A percentile compares a stretch with the other conserved stretches of the same genome.
phyloP scores from a whole-genome alignment of 2,888 invertebrate species.

The Dynastes tityus region DNA sequence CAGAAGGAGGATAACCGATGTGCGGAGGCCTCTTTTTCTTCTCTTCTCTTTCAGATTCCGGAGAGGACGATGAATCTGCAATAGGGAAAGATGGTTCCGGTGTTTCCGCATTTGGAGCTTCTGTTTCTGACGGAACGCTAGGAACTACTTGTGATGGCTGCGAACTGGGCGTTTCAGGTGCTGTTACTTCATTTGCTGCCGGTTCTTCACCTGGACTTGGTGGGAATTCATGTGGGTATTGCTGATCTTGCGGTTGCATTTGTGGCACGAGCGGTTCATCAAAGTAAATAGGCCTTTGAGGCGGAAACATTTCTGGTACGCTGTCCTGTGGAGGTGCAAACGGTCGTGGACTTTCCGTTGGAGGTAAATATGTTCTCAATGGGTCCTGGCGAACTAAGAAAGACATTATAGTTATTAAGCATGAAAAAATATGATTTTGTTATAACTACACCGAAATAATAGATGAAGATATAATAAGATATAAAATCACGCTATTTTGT shows the following conservation, averaged over 20 bases:
- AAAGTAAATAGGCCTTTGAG: constrained; percentile 25
- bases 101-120: constrained; percentile 38
- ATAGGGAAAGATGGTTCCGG: constrained; percentile 56
- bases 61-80: constrained; percentile 48
- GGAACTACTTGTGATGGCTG: neutral
- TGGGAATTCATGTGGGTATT: constrained; percentile 1
- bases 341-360: constrained; percentile 81
- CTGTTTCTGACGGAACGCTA: neutral
- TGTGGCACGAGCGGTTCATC: neutral
- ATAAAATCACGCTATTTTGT: neutral
- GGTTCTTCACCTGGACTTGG: neutral
- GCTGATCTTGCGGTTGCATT: neutral
- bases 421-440: no score
- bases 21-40: neutral
- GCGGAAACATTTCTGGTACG: constrained; percentile 60
- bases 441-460: neutral
- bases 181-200: constrained; percentile 14
- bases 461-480: neutral
- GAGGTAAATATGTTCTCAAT: constrained; percentile 75
- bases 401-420: constrained; percentile 15
- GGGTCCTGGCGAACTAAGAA: constrained; percentile 77
- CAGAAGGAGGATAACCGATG: constrained; percentile 49
- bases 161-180: neutral
- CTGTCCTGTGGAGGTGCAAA: constrained; percentile 73
- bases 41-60: constrained; percentile 35